These are phyloP conservation scores for Gymnodraco acuticeps DNA, from an alignment of 2,797 vertebrate genomes.

Conservation along the genomic window DNA sequence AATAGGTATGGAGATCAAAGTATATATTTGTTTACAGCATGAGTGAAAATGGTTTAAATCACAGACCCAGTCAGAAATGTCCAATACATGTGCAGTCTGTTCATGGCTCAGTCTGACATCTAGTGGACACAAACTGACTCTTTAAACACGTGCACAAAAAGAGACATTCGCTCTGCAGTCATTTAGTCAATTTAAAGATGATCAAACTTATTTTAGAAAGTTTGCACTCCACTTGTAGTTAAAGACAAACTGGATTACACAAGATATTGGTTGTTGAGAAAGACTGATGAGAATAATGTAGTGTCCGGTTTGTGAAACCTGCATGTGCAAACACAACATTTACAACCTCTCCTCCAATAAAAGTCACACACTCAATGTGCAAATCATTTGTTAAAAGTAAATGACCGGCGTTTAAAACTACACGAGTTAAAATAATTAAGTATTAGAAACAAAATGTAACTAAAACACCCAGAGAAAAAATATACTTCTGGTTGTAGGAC, in stretches of 20 bases:
- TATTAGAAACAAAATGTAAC: not conserved
- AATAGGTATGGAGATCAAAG: not conserved
- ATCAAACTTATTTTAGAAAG: not conserved
- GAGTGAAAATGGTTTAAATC: slow-evolving; percentile 8
- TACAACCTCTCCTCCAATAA: not conserved
- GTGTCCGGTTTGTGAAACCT: slow-evolving; percentile 1
- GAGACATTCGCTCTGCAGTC: not conserved
- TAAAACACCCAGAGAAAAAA: not conserved
- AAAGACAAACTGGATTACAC: not conserved
- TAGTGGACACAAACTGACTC: slow-evolving; percentile 68
- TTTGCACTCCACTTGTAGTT: not conserved
- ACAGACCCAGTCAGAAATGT: slow-evolving; percentile 11
- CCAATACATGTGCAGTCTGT: slow-evolving; percentile 40
- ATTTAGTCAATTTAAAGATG: not conserved
- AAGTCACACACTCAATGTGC: not conserved
- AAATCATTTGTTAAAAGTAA: not conserved
- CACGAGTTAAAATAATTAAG: not conserved
- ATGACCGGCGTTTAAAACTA: not conserved
- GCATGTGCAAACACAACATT: not conserved
- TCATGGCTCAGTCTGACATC: slow-evolving; percentile 78
- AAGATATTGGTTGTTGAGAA: not conserved
- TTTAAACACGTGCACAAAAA: not conserved
- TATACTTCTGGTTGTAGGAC: not conserved
- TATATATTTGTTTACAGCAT: not conserved
- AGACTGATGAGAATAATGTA: too few species aligned